Base-by-base conservation (phyloP, 2,113 vertebrate species). In the Eulemur macaco region DNA sequence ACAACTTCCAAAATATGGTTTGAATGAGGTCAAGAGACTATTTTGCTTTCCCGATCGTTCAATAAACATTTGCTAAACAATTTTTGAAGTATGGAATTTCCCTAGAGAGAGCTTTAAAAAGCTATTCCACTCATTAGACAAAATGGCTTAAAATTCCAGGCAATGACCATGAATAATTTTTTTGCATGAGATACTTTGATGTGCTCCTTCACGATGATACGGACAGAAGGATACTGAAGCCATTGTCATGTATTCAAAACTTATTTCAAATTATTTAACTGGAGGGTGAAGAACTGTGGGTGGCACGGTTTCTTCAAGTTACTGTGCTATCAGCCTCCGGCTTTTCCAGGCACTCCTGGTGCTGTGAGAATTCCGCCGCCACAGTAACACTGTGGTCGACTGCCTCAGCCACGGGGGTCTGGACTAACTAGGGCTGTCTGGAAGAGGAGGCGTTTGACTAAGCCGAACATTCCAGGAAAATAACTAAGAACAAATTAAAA, bases 391-490 rank as follows among this genome's bases (percentile, higher is more conserved):
- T 91, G 58, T 86, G 84, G 74, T 93, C 0, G 2, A 20, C 64
- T 11, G 8, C 76, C 47, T 0, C 29, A 58, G 23, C 89, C 92
- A 47, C 3, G 64, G 18, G 71, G 1, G 82, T 91, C 63, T 5
- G 0, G 4, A 91, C 47, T 95, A 90, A 94, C 8, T 13, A 63
- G 13, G 6, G 6, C 54, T 71, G 69, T 69, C 92, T 93, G 63
- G 47, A 68, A 86, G 23, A 69, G 31, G 23, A 1, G 78, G 13
- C 0, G 0, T 94, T 45, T 77, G 56, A 92, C 71, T 60, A 84
- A 54, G 45, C 12, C 80, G 76, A 82, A 13, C 86, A 95, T 86
- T 96, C 68, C 93, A 92, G 80, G 34, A 93, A 86, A 95, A 39
- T 86, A 88, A 54, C 12, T 14, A 39, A 89, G 54, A 95, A 78